phyloP scores from a whole-genome alignment of 2,797 vertebrate genomes.

The Tragelaphus eurycerus region DNA sequence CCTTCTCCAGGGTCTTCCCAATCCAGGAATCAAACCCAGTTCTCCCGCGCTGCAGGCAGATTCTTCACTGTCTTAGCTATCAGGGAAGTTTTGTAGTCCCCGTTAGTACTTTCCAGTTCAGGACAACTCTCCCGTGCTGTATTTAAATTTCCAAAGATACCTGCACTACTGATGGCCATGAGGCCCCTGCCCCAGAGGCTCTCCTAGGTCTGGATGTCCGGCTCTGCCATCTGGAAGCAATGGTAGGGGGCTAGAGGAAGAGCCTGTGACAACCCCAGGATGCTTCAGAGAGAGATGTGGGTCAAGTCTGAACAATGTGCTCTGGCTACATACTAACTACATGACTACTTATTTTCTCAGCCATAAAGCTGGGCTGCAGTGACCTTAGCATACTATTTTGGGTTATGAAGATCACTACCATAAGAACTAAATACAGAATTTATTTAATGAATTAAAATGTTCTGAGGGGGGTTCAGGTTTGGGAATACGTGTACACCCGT shows the following conservation, averaged over 20 bases:
- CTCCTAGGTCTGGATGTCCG: background rate
- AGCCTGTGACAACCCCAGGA: background rate
- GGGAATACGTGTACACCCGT: too few species aligned
- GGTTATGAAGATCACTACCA: background rate
- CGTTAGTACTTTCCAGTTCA: background rate
- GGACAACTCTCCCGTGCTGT: background rate
- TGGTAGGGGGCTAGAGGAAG: background rate
- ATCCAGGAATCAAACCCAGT: background rate
- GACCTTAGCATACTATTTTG: background rate
- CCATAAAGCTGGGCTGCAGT: background rate
- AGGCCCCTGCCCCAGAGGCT: background rate
- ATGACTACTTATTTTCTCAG: background rate
- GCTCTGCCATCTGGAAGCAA: background rate
- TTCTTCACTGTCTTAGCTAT: background rate
- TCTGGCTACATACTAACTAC: background rate
- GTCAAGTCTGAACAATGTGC: background rate
- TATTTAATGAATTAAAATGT: background rate
- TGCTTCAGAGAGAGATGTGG: background rate
- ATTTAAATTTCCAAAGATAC: background rate
- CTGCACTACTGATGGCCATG: background rate
- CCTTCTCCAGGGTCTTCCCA: background rate
- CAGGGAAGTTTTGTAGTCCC: background rate
- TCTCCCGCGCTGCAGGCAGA: background rate
- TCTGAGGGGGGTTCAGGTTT: background rate
- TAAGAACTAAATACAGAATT: background rate